These are phyloP conservation scores for Nerophis ophidion DNA, from an alignment of 2,113 vertebrate genomes.

Conservation along the genomic window DNA sequence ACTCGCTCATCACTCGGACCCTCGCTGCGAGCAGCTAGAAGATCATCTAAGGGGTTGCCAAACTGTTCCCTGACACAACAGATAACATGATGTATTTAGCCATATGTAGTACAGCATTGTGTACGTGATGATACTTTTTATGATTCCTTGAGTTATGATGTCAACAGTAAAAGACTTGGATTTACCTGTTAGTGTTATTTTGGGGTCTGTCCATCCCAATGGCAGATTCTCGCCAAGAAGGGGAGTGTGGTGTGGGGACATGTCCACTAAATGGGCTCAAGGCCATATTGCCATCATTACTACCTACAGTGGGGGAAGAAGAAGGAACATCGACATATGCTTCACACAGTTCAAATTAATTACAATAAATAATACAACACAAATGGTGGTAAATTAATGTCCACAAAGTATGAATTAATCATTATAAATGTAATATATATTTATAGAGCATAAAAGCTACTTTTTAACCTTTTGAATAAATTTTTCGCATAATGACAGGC, in stretches of 20 bases:
- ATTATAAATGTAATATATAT: too few relatives aligned
- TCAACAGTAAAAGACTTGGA: not conserved
- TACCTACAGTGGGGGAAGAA: conserved; percentile 56
- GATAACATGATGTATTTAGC: not conserved
- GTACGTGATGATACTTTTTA: too few relatives aligned
- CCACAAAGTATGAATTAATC: too few relatives aligned
- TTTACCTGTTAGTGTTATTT: conserved; percentile 77
- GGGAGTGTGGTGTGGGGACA: conserved; percentile 76
- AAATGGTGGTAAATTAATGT: not conserved
- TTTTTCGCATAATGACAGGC: too few relatives aligned
- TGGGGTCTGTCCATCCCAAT: conserved; percentile 75
- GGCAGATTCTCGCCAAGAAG: conserved; percentile 83
- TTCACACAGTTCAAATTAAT: not conserved
- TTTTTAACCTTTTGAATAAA: too few relatives aligned
- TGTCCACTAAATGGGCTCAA: conserved; percentile 80
- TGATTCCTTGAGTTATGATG: too few relatives aligned
- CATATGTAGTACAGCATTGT: not conserved
- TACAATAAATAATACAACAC: not conserved
- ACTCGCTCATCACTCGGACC: conserved; percentile 89
- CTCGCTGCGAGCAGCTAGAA: conserved; percentile 81
- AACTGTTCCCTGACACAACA: conserved; percentile 74
- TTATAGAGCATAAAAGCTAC: too few relatives aligned
- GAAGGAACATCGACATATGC: not conserved
- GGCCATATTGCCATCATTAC: conserved; percentile 78
- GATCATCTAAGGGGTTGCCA: conserved; percentile 82